Evolutionary conservation across 2,888 invertebrate species (phyloP).

Genomic region (Eupithecia pulchellata): DNA sequence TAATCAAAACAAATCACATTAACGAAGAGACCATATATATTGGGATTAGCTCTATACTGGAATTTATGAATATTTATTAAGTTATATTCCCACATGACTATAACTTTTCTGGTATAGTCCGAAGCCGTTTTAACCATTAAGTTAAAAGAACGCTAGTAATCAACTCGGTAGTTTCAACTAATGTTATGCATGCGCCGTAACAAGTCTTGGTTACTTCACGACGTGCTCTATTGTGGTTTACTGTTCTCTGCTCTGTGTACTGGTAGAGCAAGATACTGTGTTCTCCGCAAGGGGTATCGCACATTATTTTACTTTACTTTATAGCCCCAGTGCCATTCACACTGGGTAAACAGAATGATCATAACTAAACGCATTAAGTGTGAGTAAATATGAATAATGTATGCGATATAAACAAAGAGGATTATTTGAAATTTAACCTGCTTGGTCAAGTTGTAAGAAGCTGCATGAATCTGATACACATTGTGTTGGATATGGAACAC

Average conservation of each 20-base stretch:
- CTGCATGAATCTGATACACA: slow-evolving; percentile 43
- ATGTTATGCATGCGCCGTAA: not conserved
- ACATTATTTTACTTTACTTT: slow-evolving; percentile 30
- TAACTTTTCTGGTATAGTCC: not conserved
- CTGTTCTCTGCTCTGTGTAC: slow-evolving; percentile 19
- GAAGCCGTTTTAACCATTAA: too few species aligned
- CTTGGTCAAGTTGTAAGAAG: not conserved
- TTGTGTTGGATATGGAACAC: slow-evolving; percentile 55
- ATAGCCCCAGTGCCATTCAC: slow-evolving; percentile 10
- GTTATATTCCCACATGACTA: not conserved
- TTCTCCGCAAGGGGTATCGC: slow-evolving; percentile 25
- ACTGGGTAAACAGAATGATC: not conserved
- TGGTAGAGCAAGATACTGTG: slow-evolving; percentile 22
- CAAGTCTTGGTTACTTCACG: not conserved
- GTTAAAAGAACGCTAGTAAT: too few species aligned
- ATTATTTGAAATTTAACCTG: not conserved
- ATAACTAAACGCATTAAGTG: not conserved
- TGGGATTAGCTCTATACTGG: not conserved
- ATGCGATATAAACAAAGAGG: not conserved
- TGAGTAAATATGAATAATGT: not conserved
- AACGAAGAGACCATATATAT: not conserved
- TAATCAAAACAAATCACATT: not conserved
- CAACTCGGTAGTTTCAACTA: too few species aligned
- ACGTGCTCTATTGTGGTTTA: not conserved
- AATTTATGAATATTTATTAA: not conserved